A percentile compares a stretch with the other conserved stretches of the same genome.
Evolutionary conservation across 2,113 vertebrate species (phyloP).

Genomic region (Chionis minor): DNA sequence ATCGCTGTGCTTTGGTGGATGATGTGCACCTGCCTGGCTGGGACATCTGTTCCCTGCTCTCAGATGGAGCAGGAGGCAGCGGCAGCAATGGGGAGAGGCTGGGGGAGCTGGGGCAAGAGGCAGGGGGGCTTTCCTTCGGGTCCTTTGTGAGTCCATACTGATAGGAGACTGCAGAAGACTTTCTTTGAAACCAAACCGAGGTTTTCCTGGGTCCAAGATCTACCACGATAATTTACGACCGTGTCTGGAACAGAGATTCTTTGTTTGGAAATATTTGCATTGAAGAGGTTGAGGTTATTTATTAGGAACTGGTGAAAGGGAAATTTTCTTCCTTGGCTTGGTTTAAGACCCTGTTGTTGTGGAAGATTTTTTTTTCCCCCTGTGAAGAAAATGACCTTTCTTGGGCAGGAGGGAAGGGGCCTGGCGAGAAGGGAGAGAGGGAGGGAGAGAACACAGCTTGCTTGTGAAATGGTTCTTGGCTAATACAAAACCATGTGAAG

Average conservation of each 20-base stretch:
- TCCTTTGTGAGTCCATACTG: not conserved
- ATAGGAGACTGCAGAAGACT: not conserved
- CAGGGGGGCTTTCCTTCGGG: not conserved
- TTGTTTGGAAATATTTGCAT: conserved; percentile 27
- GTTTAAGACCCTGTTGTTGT: conserved; percentile 31
- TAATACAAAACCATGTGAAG: not conserved
- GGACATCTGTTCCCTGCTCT: not conserved
- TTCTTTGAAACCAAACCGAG: not conserved
- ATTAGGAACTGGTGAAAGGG: conserved; percentile 10
- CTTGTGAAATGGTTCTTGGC: conserved; percentile 46
- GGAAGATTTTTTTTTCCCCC: not conserved
- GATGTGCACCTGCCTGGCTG: accelerated
- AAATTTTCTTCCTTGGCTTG: conserved; percentile 10
- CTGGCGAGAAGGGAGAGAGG: not conserved
- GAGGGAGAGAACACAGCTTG: not conserved
- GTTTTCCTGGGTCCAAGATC: not conserved
- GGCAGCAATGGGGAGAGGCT: not conserved
- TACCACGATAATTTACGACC: not conserved
- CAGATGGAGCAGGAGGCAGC: not conserved
- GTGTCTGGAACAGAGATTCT: not conserved
- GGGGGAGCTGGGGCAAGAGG: not conserved
- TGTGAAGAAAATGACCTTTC: conserved; percentile 64
- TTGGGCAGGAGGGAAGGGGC: conserved; percentile 40
- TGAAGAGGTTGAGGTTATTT: conserved; percentile 38
- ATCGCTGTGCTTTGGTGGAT: not conserved